Evolutionary conservation across 2,888 invertebrate genomes (phyloP).

Genomic region (Pilophorus perplexus): DNA sequence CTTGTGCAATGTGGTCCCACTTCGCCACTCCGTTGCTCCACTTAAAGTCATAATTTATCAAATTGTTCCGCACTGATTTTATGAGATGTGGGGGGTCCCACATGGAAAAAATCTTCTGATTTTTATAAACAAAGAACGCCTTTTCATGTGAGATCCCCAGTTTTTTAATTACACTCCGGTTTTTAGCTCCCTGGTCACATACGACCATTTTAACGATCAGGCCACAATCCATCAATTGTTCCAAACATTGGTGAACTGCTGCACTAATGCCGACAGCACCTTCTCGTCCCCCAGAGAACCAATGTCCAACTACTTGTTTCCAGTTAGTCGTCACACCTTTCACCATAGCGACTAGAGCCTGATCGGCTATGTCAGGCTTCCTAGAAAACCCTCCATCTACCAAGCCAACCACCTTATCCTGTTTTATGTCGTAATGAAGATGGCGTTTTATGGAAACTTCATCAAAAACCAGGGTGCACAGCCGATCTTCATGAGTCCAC

Average conservation of each 20-base stretch:
- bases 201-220: neutral
- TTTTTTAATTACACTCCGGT: too few species aligned
- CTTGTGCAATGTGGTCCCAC: neutral
- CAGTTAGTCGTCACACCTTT: neutral
- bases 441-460: neutral
- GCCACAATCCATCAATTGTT: neutral
- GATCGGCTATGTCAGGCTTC: neutral
- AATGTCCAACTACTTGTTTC: conserved; percentile 8
- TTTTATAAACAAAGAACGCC: neutral
- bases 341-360: conserved; percentile 3
- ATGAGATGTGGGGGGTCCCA: too few species aligned
- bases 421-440: neutral
- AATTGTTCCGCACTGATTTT: conserved; percentile 8
- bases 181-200: too few species aligned
- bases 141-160: conserved; percentile 3
- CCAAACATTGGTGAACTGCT: neutral
- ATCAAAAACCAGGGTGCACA: too few species aligned
- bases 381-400: neutral
- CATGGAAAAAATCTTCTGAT: neutral
- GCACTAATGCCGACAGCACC: neutral
- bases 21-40: conserved; percentile 1
- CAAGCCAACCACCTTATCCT: neutral
- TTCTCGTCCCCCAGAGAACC: neutral
- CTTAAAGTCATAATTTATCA: too few species aligned
- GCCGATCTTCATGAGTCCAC: neutral